A percentile compares a stretch with the other conserved stretches of the same genome.
These are phyloP conservation scores for Larimichthys polyactis DNA, from an alignment of 2,113 vertebrate genomes.

Conservation along the genomic window DNA sequence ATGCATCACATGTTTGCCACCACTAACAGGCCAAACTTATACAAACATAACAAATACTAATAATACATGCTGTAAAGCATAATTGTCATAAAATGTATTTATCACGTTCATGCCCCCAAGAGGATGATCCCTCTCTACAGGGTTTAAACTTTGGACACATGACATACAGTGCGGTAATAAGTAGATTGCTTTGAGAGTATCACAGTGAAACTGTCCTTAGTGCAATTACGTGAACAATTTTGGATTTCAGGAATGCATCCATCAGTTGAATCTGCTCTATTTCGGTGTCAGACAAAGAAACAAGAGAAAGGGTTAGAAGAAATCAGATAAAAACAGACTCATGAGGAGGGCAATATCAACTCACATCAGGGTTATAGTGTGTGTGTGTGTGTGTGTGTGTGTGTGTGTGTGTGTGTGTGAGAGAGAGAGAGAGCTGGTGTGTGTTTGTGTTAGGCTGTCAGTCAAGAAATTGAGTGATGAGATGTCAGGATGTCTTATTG, in stretches of 20 bases:
- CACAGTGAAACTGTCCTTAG: background rate
- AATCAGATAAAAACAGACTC: background rate
- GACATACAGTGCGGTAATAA: background rate
- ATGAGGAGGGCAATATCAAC: background rate
- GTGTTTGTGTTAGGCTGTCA: background rate
- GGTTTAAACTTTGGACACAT: background rate
- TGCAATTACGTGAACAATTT: too few relatives aligned
- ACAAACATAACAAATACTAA: too few relatives aligned
- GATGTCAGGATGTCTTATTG: constrained; percentile 10
- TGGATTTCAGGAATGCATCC: too few relatives aligned
- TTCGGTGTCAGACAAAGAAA: background rate
- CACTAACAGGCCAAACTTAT: background rate
- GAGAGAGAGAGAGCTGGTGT: background rate
- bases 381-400: constrained; percentile 14
- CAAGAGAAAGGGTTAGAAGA: background rate
- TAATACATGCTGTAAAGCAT: too few relatives aligned
- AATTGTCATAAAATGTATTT: too few relatives aligned
- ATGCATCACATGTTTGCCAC: background rate
- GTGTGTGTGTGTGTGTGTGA: constrained; percentile 1
- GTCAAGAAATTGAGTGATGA: constrained; percentile 16
- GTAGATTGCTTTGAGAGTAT: background rate
- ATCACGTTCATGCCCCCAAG: background rate
- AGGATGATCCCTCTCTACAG: background rate
- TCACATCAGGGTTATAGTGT: background rate
- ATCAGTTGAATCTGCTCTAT: background rate